These are phyloP conservation scores for Haliaeetus leucogaster DNA, from an alignment of 2,113 vertebrate genomes.

Conservation along the genomic window DNA sequence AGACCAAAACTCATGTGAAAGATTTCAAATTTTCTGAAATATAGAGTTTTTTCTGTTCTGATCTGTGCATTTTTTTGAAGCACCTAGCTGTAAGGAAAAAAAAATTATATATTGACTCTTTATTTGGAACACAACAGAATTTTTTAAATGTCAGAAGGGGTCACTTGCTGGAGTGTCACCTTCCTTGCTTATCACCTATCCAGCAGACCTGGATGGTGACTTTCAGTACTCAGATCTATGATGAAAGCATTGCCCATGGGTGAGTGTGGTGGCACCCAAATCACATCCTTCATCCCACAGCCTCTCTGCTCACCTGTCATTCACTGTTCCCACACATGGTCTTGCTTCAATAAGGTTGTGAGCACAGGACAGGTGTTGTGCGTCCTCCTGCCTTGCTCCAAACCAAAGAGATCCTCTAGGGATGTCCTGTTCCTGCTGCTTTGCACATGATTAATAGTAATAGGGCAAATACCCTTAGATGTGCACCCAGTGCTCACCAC, in stretches of 20 bases:
- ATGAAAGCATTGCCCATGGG: not conserved
- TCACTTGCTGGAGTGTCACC: not conserved
- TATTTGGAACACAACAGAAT: not conserved
- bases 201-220: not conserved
- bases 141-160: not conserved
- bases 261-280: not conserved
- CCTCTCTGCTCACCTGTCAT: not conserved
- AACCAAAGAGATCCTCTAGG: not conserved
- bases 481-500: not conserved
- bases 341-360: not conserved
- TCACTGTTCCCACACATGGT: not conserved
- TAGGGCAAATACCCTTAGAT: not conserved
- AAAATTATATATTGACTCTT: not conserved
- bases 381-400: not conserved
- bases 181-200: not conserved
- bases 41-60: not conserved
- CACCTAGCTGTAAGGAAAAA: not conserved
- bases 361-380: not conserved
- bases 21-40: not conserved
- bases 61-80: not conserved
- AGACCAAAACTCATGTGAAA: not conserved
- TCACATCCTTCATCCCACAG: not conserved
- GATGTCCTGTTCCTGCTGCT: not conserved
- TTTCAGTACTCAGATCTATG: not conserved
- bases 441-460: not conserved